These are phyloP conservation scores for Carassius auratus DNA, from an alignment of 2,113 vertebrate genomes.

Conservation along the genomic window DNA sequence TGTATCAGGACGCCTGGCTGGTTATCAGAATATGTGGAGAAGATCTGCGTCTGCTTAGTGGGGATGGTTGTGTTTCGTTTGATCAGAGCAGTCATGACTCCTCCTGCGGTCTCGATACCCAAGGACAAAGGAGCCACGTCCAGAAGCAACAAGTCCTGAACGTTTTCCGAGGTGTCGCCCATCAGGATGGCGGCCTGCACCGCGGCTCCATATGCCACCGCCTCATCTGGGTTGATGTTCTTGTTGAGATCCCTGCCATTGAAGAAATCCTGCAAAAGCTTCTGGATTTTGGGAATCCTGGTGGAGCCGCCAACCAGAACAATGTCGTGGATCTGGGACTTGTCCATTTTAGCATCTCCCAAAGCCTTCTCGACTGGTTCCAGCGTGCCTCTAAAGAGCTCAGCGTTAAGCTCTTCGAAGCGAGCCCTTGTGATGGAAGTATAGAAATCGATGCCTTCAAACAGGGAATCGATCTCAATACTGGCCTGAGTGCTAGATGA, in stretches of 20 bases:
- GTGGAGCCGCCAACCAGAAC: constrained; percentile 73
- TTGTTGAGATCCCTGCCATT: constrained; percentile 15
- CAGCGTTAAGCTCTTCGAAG: constrained; percentile 66
- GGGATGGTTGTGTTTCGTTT: constrained; percentile 58
- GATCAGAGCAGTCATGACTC: constrained; percentile 63
- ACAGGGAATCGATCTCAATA: constrained; percentile 71
- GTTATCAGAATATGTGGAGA: constrained; percentile 72
- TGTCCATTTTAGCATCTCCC: constrained; percentile 70
- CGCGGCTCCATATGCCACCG: neutral
- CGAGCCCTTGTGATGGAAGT: constrained; percentile 66
- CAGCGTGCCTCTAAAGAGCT: constrained; percentile 72
- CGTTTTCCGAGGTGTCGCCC: constrained; percentile 59
- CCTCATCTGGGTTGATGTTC: constrained; percentile 5
- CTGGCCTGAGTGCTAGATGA: constrained; percentile 72
- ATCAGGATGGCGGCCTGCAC: constrained; percentile 3
- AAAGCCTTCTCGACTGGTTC: constrained; percentile 71
- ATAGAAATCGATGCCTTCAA: constrained; percentile 73
- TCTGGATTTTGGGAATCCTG: constrained; percentile 75
- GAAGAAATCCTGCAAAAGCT: constrained; percentile 67
- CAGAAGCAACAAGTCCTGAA: constrained; percentile 70
- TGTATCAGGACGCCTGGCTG: constrained; percentile 71
- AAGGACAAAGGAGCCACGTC: constrained; percentile 70
- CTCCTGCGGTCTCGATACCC: constrained; percentile 71
- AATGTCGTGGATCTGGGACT: constrained; percentile 68
- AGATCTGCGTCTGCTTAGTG: constrained; percentile 72